Conservation (phyloP, 1,140 invertebrate species). For the Ceratina calcarata region DNA sequence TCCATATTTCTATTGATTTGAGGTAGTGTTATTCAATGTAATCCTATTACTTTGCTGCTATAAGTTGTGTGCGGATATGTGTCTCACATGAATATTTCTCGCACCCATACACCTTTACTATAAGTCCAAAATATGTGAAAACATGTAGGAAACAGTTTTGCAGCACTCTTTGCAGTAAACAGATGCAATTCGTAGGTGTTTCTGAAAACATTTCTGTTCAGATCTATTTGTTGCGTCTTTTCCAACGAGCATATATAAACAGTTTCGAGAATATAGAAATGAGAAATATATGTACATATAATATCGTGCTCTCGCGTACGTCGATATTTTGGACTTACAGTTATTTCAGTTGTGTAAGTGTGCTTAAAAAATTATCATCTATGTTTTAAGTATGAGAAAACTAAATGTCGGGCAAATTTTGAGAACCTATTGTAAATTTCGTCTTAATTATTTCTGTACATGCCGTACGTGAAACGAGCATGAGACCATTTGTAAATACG, state of each 20-base stretch:
- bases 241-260: slow-evolving; percentile 21
- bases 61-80: slow-evolving; percentile 77
- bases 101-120: slow-evolving; percentile 72
- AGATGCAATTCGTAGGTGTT: neutral
- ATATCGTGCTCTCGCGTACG: neutral
- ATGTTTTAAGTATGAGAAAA: slow-evolving; percentile 72
- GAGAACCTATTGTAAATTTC: slow-evolving; percentile 42
- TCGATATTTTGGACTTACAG: slow-evolving; percentile 72
- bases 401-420: slow-evolving; percentile 71
- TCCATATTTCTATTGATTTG: slow-evolving; percentile 78
- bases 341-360: slow-evolving; percentile 67
- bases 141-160: slow-evolving; percentile 49
- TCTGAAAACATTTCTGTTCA: neutral
- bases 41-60: slow-evolving; percentile 78
- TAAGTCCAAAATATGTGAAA: slow-evolving; percentile 74
- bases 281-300: slow-evolving; percentile 24
- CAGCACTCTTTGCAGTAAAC: slow-evolving; percentile 38
- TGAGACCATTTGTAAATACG: slow-evolving; percentile 12
- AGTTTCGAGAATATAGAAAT: slow-evolving; percentile 31
- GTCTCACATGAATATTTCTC: slow-evolving; percentile 71
- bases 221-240: slow-evolving; percentile 34
- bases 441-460: slow-evolving; percentile 35
- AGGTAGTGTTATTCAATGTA: slow-evolving; percentile 78
- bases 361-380: slow-evolving; percentile 75
- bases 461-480: slow-evolving; percentile 46